Evolutionary conservation across 2,797 vertebrate genomes (phyloP).

Genomic region (Chaetophractus vellerosus): DNA sequence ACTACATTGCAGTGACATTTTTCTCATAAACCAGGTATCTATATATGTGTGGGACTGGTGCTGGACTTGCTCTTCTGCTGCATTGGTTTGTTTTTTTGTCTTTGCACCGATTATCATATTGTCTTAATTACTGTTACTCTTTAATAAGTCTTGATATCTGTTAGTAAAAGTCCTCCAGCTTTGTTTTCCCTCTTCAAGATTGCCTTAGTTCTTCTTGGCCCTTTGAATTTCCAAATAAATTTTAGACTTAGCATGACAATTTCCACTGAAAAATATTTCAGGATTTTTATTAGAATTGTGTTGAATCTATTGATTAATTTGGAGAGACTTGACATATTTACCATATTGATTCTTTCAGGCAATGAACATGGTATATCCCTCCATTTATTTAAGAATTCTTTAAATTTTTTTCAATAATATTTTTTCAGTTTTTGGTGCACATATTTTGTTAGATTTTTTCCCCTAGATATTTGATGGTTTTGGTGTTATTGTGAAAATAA

Average conservation of each 20-base stretch:
- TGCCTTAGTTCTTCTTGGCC: not conserved
- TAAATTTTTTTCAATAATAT: not conserved
- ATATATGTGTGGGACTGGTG: not conserved
- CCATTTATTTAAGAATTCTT: not conserved
- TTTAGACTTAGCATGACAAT: not conserved
- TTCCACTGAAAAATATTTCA: not conserved
- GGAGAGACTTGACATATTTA: not conserved
- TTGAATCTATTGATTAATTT: not conserved
- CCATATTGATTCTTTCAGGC: not conserved
- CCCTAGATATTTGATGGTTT: not conserved
- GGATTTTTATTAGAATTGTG: conserved; percentile 7
- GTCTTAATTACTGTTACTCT: not conserved
- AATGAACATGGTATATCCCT: not conserved
- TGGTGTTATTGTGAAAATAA: not conserved
- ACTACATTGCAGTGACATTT: not conserved
- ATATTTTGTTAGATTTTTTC: not conserved
- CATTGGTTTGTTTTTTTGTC: not conserved
- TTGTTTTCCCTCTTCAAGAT: not conserved
- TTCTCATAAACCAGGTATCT: not conserved
- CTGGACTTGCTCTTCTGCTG: not conserved
- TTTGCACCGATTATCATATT: not conserved
- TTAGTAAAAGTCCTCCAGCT: not conserved
- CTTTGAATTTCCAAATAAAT: not conserved
- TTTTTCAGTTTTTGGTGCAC: not conserved
- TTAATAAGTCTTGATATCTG: not conserved